Evolutionary conservation across 2,797 vertebrate species (phyloP), one percentile per base, ranked within the genome.

Genomic region (Pteronotus mesoamericanus): DNA sequence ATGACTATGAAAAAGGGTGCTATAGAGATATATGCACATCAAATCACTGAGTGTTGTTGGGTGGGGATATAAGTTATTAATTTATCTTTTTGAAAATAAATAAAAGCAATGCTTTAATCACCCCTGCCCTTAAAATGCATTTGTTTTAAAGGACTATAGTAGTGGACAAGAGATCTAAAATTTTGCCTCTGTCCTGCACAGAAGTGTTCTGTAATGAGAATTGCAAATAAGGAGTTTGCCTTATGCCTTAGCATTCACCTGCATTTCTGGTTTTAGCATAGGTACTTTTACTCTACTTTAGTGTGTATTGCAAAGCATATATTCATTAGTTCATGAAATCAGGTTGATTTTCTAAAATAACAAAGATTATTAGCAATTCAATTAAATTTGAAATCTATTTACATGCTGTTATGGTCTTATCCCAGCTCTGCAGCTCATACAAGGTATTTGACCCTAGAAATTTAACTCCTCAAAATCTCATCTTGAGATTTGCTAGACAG

Each of bases 31-130:
- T 88, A 80, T 22, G 64, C 68, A 71, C 82, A 88, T 89, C 18
- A 86, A 95, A 86, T 86, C 24, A 39, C 11, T 82, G 51, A 39
- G 34, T n/a, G 2, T 74, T 71, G 15, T 46, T 74, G 64, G 42
- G 61, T 55, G 44, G 59, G n/a, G 46, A 84, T 44, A 42, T n/a
- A 74, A 95, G 59, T 85, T 82, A 89, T 53, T 88, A 83, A 85
- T 94, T 92, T 92, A 94, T 59, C 66, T 69, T 86, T 88, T 37
- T 83, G 46, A 64, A 80, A 19, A 96, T 93, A 96, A 97, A 97
- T 37, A 12, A 95, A 88, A 97, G 66, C 32, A 95, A 53, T 69
- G 39, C 4, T 94, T 79, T 66, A 91, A 86, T 48, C 24, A 10
- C 18, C 12, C 4, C 7, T 12, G 8, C 34, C 53, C 55, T 66